These are phyloP conservation scores for Cyprinella venusta DNA, from an alignment of 2,797 vertebrate species.

Conservation along the genomic window DNA sequence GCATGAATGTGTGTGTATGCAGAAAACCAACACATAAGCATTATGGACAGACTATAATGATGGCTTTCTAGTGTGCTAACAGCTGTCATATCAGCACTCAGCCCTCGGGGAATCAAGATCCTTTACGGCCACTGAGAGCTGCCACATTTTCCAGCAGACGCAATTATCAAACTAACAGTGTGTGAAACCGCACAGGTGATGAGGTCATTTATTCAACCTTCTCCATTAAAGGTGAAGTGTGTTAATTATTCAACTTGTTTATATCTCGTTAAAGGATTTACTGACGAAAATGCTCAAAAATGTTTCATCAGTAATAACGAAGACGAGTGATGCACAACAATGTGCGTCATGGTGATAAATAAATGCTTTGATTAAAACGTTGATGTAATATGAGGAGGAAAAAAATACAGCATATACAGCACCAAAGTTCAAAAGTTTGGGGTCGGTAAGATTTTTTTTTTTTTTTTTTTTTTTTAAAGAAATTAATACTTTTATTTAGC, in stretches of 20 bases:
- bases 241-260: not conserved
- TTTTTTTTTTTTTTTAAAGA: not conserved
- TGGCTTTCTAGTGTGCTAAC: conserved; percentile 31
- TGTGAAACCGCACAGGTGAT: conserved; percentile 32
- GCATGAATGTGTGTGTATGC: not conserved
- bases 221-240: conserved; percentile 13
- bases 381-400: not conserved
- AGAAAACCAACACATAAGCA: conserved; percentile 1
- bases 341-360: not conserved
- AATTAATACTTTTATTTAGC: not conserved
- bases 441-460: not conserved
- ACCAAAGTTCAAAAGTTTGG: not conserved
- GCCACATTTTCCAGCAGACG: not conserved
- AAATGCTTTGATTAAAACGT: not conserved
- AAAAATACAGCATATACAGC: not conserved
- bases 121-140: not conserved
- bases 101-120: conserved; percentile 31
- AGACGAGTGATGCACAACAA: not conserved
- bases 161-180: conserved; percentile 34
- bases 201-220: conserved; percentile 28
- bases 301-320: not conserved
- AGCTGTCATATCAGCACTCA: conserved; percentile 32
- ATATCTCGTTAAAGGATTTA: not conserved
- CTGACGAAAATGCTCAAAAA: not conserved
- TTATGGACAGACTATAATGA: conserved; percentile 27